A percentile compares a stretch with the other conserved stretches of the same genome.
Conservation (phyloP, 2,113 vertebrate genomes). For the Campylomormyrus numenius region DNA sequence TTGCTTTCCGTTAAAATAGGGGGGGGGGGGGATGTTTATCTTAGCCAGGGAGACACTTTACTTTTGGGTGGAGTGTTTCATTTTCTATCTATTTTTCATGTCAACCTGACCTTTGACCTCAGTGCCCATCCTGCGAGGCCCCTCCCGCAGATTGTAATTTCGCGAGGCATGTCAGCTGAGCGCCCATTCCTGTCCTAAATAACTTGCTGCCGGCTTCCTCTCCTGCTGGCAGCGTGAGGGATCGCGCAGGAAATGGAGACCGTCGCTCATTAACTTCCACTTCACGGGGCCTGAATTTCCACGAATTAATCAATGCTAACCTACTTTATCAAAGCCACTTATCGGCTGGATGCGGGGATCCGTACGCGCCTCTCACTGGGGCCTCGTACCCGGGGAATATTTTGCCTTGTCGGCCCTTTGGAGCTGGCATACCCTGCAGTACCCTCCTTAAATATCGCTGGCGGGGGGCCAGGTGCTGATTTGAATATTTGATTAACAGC, state of each 20-base stretch:
- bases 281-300: conserved; percentile 59
- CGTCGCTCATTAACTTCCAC: conserved; percentile 67
- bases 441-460: conserved; percentile 53
- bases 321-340: conserved; percentile 75
- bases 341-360: conserved; percentile 69
- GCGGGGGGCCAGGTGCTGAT: neutral
- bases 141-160: conserved; percentile 43
- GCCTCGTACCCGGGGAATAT: conserved; percentile 66
- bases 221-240: conserved; percentile 43
- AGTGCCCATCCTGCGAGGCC: conserved; percentile 39
- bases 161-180: conserved; percentile 52
- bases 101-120: conserved; percentile 52
- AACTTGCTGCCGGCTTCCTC: conserved; percentile 39
- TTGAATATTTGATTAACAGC: conserved; percentile 35
- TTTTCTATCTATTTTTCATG: conserved; percentile 49
- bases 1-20: conserved; percentile 48
- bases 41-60: conserved; percentile 30
- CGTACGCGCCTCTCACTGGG: conserved; percentile 59
- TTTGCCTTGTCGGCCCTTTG: conserved; percentile 54
- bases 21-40: conserved; percentile 41
- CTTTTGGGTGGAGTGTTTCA: conserved; percentile 36
- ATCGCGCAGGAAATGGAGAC: conserved; percentile 59
- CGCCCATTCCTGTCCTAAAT: conserved; percentile 53
- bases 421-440: conserved; percentile 30
- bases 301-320: conserved; percentile 77